Percentiles rank a stretch among this genome's conserved stretches.
Evolutionary conservation across 2,888 invertebrate genomes (phyloP).

Genomic region (Labia minor): DNA sequence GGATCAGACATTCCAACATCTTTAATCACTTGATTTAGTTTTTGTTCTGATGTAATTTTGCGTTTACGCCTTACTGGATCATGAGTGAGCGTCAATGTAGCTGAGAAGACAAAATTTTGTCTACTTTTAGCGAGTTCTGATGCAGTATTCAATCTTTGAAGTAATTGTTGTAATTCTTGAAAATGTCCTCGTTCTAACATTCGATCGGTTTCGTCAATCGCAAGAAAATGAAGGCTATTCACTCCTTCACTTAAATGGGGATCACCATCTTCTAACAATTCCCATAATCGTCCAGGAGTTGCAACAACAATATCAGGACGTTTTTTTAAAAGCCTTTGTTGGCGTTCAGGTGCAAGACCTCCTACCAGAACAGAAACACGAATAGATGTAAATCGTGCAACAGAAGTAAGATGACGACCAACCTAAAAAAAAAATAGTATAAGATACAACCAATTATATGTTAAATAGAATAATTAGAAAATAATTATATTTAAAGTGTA

Average conservation of each 20-base stretch:
- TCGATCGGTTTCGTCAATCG: constrained; percentile 96
- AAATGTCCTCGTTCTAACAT: constrained; percentile 97
- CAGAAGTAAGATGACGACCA: background rate
- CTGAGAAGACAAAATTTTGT: constrained; percentile 95
- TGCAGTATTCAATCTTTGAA: constrained; percentile 68
- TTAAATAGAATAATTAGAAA: constrained; percentile 17
- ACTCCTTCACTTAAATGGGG: constrained; percentile 53
- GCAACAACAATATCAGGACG: constrained; percentile 88
- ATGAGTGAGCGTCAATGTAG: constrained; percentile 86
- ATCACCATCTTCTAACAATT: constrained; percentile 70
- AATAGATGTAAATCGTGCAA: background rate
- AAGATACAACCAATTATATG: constrained; percentile 21
- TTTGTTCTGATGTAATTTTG: constrained; percentile 56
- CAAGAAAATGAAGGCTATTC: constrained; percentile 41
- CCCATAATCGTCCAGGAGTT: constrained; percentile 96
- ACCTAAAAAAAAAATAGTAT: constrained; percentile 8
- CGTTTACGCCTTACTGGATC: constrained; percentile 51
- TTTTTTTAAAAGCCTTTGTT: constrained; percentile 69
- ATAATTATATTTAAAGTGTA: no score
- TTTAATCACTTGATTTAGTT: constrained; percentile 64
- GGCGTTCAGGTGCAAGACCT: constrained; percentile 88
- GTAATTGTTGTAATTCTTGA: constrained; percentile 70
- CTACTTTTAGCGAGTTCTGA: constrained; percentile 47
- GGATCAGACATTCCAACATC: constrained; percentile 76
- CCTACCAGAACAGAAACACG: constrained; percentile 78